Base-by-base conservation (phyloP, 2,888 invertebrate genomes). In the Malthinus seriepunctatus region DNA sequence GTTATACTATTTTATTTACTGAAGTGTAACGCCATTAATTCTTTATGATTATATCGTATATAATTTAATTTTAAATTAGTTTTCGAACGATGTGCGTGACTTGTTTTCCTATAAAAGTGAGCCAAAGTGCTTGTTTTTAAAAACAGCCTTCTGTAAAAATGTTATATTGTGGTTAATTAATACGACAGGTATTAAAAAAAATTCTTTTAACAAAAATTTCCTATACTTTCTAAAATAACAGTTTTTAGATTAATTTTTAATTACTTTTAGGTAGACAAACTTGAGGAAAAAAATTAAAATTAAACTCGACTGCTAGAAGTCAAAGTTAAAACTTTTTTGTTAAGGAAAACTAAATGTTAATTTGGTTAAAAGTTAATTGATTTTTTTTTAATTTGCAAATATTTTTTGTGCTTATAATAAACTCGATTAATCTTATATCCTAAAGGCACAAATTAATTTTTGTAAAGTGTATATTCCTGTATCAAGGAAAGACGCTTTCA, bases 1-100 rank as follows among this genome's bases (percentile, higher is more conserved):
- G 23, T 23, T 47, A n/a, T n/a, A 37, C 37, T 38, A 55, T 55
- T 44, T 52, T 39, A 45, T 46, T 15, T 47, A 47, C 47, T 46
- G 44, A 51, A 51, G 44, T 51, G 51, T 44, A 33, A 51, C 51
- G 44, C 51, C 44, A 51, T 51, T 51, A 51, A 51, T 51, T 51
- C 51, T 33, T 31, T 14, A 32, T 23, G 51, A 51, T 51, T 32
- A 33, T 51, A 51, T 51, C 51, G 33, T 39, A 44, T 23, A 23
- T 51, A 51, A 51, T 51, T 51, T 51, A 51, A 51, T 51, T 51
- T 51, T 51, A 51, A 51, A 51, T 51, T 51, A 44, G 42, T 42
- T 51, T 44, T 51, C 39, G 51, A 23, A 50, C 12, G 38, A 38
- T 50, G 11, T 39, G 50, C 50, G 50, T 50, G 50, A 50, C 50